phyloP scores from a whole-genome alignment of 2,888 invertebrate genomes.

The Emmelina monodactyla region DNA sequence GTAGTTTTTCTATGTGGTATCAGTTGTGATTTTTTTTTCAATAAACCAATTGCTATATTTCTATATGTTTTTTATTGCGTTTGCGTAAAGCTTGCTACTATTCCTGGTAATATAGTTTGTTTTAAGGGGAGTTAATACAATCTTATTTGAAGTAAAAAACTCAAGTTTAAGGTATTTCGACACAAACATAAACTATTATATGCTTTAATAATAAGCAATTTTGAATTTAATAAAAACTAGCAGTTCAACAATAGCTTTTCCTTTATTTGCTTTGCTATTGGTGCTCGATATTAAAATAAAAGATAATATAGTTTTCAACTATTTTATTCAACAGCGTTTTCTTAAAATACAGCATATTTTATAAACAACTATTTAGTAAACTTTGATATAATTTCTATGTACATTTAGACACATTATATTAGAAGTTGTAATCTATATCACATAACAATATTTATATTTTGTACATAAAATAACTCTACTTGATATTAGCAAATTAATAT shows the following conservation, averaged over 20 bases:
- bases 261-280: too few relatives aligned
- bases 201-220: not conserved
- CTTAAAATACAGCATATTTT: conserved; percentile 29
- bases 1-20: conserved; percentile 67
- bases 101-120: too few relatives aligned
- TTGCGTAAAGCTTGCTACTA: too few relatives aligned
- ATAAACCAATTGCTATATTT: conserved; percentile 57
- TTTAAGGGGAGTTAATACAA: too few relatives aligned
- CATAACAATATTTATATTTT: conserved; percentile 38
- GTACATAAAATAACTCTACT: conserved; percentile 28
- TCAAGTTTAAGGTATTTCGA: not conserved
- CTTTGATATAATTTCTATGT: conserved; percentile 28
- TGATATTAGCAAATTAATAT: conserved; percentile 13
- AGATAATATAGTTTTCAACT: conserved; percentile 21
- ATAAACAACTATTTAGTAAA: conserved; percentile 21
- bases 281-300: conserved; percentile 1
- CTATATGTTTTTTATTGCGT: conserved; percentile 13
- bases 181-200: not conserved
- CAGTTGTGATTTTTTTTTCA: conserved; percentile 65
- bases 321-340: conserved; percentile 46
- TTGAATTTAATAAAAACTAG: too few relatives aligned
- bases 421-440: conserved; percentile 58
- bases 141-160: too few relatives aligned
- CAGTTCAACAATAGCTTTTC: too few relatives aligned
- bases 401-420: conserved; percentile 46